Conservation (phyloP, 2,797 vertebrate species). For the Gorsachius magnificus region DNA sequence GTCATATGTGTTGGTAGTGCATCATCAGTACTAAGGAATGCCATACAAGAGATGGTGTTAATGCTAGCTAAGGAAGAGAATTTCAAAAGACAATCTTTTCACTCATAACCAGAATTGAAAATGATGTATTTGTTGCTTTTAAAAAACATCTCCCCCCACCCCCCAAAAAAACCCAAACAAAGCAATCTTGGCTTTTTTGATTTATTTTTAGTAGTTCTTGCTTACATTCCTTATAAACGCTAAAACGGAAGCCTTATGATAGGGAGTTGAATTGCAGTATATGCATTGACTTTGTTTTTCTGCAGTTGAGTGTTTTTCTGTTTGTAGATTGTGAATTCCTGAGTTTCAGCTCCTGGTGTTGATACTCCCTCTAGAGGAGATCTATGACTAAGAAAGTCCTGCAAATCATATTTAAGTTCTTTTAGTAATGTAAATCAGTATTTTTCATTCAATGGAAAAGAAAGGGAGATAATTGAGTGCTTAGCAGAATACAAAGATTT, state of each 20-base stretch:
- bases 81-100: not conserved
- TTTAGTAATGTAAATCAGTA: not conserved
- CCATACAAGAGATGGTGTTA: not conserved
- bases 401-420: accelerated
- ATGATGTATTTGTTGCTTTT: not conserved
- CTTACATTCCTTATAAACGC: not conserved
- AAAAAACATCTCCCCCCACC: not conserved
- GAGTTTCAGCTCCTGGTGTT: not conserved
- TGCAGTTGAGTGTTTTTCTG: not conserved
- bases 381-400: not conserved
- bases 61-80: not conserved
- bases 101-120: not conserved
- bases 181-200: not conserved
- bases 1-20: not conserved
- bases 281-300: not conserved
- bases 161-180: not conserved
- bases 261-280: not conserved
- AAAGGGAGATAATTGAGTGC: not conserved
- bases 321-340: not conserved
- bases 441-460: not conserved
- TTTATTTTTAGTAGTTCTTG: not conserved
- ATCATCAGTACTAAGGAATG: not conserved
- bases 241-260: not conserved
- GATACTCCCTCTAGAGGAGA: slow-evolving; percentile 50
- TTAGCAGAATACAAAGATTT: not conserved